phyloP scores from a whole-genome alignment of 1,140 invertebrate species.

The Pseudomyrmex cubaensis region DNA sequence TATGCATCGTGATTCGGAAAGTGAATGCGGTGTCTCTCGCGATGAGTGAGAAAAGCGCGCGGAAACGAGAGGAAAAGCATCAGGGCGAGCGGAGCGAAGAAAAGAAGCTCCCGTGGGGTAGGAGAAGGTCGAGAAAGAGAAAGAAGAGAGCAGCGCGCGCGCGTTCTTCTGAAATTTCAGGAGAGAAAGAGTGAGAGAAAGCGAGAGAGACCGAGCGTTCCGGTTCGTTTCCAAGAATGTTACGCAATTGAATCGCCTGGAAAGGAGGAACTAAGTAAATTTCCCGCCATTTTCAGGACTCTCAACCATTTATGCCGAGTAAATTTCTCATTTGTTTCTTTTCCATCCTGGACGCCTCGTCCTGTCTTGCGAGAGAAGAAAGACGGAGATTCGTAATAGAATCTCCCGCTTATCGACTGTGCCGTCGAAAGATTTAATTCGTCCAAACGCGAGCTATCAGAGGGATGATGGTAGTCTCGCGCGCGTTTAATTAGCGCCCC shows the following conservation, averaged over 20 bases:
- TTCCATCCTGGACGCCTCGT: slow-evolving; percentile 57
- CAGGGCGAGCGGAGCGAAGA: background rate
- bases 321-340: slow-evolving; percentile 74
- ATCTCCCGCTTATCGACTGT: slow-evolving; percentile 64
- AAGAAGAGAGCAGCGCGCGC: slow-evolving; percentile 7
- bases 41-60: slow-evolving; percentile 3
- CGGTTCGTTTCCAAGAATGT: slow-evolving; percentile 68
- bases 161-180: slow-evolving; percentile 64
- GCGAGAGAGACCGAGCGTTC: slow-evolving; percentile 26
- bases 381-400: slow-evolving; percentile 55
- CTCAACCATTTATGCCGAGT: slow-evolving; percentile 69
- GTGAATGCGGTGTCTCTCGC: slow-evolving; percentile 5
- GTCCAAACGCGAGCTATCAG: slow-evolving; percentile 54
- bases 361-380: slow-evolving; percentile 25
- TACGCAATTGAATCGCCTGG: slow-evolving; percentile 72
- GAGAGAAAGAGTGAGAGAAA: background rate
- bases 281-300: slow-evolving; percentile 70
- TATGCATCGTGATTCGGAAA: slow-evolving; percentile 50
- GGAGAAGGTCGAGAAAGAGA: background rate
- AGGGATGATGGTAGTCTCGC: background rate
- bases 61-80: slow-evolving; percentile 26
- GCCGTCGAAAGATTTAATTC: slow-evolving; percentile 58
- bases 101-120: slow-evolving; percentile 1
- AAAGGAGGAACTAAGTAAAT: slow-evolving; percentile 72
- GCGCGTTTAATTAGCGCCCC: slow-evolving; percentile 58